A percentile compares a stretch with the other conserved stretches of the same genome.
These are phyloP conservation scores for Calypte anna DNA, from an alignment of 2,113 vertebrate species.

Conservation along the genomic window DNA sequence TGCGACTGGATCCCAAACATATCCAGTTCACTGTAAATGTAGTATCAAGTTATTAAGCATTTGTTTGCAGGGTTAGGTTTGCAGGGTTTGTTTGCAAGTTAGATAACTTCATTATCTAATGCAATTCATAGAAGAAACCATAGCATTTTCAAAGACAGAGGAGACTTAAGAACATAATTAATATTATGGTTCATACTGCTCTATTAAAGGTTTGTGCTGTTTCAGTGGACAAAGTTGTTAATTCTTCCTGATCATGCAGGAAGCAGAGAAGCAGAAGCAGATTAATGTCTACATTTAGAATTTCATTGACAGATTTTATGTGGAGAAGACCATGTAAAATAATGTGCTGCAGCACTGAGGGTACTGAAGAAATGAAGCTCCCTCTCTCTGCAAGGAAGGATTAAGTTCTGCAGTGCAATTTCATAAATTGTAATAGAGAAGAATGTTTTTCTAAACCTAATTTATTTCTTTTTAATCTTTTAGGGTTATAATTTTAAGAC, in stretches of 20 bases:
- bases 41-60: background rate
- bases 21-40: background rate
- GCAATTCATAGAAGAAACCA: background rate
- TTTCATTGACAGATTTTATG: background rate
- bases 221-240: background rate
- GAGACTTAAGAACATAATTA: background rate
- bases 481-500: slow-evolving; percentile 14
- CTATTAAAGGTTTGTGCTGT: background rate
- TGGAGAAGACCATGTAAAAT: background rate
- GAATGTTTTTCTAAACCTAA: background rate
- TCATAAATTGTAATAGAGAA: background rate
- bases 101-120: background rate
- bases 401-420: background rate
- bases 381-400: background rate
- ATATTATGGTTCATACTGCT: background rate
- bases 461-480: slow-evolving; percentile 22
- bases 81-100: no score
- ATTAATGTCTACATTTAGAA: background rate
- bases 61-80: no score
- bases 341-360: background rate
- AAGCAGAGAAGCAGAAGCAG: background rate
- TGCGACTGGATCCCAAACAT: background rate
- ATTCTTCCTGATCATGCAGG: background rate
- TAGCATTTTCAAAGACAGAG: background rate
- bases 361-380: background rate